phyloP scores from a whole-genome alignment of 2,888 invertebrate genomes.

The Apamea monoglypha region DNA sequence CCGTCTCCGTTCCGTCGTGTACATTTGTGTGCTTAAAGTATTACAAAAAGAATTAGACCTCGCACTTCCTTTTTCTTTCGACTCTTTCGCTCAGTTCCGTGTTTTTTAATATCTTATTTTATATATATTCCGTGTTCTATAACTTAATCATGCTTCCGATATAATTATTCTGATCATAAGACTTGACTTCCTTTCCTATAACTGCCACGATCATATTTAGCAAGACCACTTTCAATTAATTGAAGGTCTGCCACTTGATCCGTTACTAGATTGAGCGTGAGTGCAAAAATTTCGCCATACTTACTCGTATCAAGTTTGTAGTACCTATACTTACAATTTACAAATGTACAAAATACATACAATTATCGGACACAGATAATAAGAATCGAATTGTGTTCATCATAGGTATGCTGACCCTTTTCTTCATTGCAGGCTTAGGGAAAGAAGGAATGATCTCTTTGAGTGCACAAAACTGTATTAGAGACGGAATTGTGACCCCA shows the following conservation, averaged over 20 bases:
- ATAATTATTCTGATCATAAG: conserved; percentile 3
- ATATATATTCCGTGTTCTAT: too few species aligned
- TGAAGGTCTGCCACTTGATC: conserved; percentile 46
- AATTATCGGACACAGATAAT: not conserved
- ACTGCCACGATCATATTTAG: conserved; percentile 16
- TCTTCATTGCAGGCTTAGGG: not conserved
- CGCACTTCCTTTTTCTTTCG: not conserved
- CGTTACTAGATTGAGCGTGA: conserved; percentile 36
- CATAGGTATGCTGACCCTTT: not conserved
- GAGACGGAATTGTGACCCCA: too few species aligned
- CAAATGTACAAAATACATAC: not conserved
- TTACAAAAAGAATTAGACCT: not conserved
- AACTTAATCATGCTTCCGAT: conserved; percentile 24
- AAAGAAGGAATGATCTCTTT: not conserved
- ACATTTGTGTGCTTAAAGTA: not conserved
- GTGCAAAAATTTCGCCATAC: conserved; percentile 44
- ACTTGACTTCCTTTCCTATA: conserved; percentile 25
- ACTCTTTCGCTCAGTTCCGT: not conserved
- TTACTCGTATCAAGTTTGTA: not conserved
- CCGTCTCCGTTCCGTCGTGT: too few species aligned
- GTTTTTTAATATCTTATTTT: not conserved
- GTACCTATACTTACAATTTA: not conserved
- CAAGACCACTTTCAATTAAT: conserved; percentile 51
- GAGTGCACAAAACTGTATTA: too few species aligned
- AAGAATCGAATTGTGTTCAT: not conserved